A percentile compares a stretch with the other conserved stretches of the same genome.
phyloP scores from a whole-genome alignment of 2,797 vertebrate species.

The Acrossocheilus fasciatus region DNA sequence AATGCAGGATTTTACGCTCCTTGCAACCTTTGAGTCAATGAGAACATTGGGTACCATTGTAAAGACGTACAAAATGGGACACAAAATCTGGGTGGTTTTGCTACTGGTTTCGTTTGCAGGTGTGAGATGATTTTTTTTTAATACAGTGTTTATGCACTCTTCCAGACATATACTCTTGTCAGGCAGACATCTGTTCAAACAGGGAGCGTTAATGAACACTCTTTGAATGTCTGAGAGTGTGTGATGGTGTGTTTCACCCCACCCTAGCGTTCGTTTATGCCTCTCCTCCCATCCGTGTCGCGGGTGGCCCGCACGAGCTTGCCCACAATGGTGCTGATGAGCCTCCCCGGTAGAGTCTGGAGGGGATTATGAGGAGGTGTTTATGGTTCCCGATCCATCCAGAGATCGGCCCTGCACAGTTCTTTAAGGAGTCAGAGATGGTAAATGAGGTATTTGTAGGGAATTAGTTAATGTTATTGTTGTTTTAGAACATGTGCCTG shows the following conservation, averaged over 20 bases:
- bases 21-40: background rate
- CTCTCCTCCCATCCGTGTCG: constrained; percentile 55
- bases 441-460: constrained; percentile 51
- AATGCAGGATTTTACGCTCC: constrained; percentile 1
- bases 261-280: constrained; percentile 58
- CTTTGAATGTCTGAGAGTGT: constrained; percentile 59
- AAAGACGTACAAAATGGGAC: constrained; percentile 46
- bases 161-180: constrained; percentile 63
- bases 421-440: constrained; percentile 48
- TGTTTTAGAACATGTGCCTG: constrained; percentile 41
- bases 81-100: constrained; percentile 51
- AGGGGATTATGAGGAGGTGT: constrained; percentile 57
- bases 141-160: constrained; percentile 47
- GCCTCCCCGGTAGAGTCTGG: constrained; percentile 47
- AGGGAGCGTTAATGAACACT: constrained; percentile 74
- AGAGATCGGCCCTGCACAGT: constrained; percentile 21
- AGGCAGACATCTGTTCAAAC: constrained; percentile 81
- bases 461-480: constrained; percentile 46
- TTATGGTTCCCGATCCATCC: constrained; percentile 47
- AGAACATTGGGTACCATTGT: constrained; percentile 9
- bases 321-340: constrained; percentile 58
- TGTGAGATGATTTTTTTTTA: constrained; percentile 67
- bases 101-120: constrained; percentile 47
- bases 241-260: constrained; percentile 58
- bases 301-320: constrained; percentile 60